These are phyloP conservation scores for Semotilus atromaculatus DNA, from an alignment of 2,797 vertebrate genomes.

Conservation along the genomic window DNA sequence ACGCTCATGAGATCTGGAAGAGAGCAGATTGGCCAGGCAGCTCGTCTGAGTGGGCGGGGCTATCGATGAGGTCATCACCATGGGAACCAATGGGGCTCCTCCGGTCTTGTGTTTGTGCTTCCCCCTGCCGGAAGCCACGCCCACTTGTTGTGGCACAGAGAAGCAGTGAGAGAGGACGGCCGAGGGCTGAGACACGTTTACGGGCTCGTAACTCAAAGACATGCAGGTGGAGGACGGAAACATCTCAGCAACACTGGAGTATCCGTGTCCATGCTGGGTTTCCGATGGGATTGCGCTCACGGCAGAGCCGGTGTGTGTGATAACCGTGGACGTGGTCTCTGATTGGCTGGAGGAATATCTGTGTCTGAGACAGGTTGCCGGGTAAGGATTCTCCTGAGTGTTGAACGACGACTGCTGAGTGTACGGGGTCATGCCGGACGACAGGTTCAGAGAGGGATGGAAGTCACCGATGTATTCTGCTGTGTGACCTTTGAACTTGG, in stretches of 20 bases:
- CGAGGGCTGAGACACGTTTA: constrained; percentile 59
- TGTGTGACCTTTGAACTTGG: constrained; percentile 73
- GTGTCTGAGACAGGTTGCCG: constrained; percentile 74
- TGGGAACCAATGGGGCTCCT: constrained; percentile 58
- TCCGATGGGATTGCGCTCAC: constrained; percentile 56
- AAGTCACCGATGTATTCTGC: constrained; percentile 76
- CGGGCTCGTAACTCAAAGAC: constrained; percentile 65
- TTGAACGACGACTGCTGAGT: constrained; percentile 65
- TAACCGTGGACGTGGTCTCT: constrained; percentile 68
- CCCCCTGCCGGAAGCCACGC: constrained; percentile 59
- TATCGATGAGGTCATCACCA: constrained; percentile 39
- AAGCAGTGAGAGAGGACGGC: constrained; percentile 69
- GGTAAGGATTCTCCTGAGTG: constrained; percentile 70
- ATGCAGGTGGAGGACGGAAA: constrained; percentile 66
- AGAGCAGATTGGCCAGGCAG: constrained; percentile 86
- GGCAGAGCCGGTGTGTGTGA: constrained; percentile 74
- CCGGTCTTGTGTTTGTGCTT: constrained; percentile 75
- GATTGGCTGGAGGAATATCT: constrained; percentile 66
- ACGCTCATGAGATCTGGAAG: constrained; percentile 72
- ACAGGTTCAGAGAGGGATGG: constrained; percentile 67
- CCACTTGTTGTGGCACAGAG: constrained; percentile 69
- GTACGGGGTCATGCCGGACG: constrained; percentile 62
- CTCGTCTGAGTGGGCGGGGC: constrained; percentile 67
- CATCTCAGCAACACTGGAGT: constrained; percentile 62
- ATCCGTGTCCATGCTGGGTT: constrained; percentile 62